These are phyloP conservation scores for Solea solea DNA, from an alignment of 2,113 vertebrate species.

Conservation along the genomic window DNA sequence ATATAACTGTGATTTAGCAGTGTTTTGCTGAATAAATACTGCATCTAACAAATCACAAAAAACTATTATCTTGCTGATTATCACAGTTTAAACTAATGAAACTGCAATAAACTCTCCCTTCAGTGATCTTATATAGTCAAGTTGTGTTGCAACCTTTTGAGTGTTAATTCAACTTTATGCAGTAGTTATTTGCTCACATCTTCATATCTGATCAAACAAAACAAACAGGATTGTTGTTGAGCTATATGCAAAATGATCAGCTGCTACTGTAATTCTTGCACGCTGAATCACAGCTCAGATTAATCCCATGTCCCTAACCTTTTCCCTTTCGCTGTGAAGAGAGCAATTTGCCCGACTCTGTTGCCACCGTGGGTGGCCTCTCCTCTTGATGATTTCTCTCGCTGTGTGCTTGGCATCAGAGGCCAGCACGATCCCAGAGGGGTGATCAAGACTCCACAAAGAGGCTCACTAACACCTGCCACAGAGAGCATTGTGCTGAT, in stretches of 20 bases:
- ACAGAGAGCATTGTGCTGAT: conserved; percentile 77
- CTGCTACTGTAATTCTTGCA: conserved; percentile 35
- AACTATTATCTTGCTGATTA: no score
- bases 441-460: conserved; percentile 73
- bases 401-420: conserved; percentile 60
- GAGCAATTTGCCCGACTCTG: conserved; percentile 81
- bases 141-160: no score
- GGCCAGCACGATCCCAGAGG: conserved; percentile 60
- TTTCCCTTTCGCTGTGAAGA: conserved; percentile 63
- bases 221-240: background rate
- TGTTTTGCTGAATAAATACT: no score
- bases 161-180: no score
- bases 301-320: conserved; percentile 56
- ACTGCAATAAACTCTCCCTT: no score
- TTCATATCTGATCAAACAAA: background rate
- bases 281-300: conserved; percentile 30
- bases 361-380: conserved; percentile 63
- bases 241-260: conserved; percentile 10
- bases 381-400: conserved; percentile 73
- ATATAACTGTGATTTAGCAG: no score
- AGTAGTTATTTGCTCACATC: no score
- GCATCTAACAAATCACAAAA: no score
- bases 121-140: no score
- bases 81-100: no score
- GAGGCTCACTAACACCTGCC: conserved; percentile 80